Conservation (phyloP, 2,113 vertebrate species). For the Ictidomys tridecemlineatus region DNA sequence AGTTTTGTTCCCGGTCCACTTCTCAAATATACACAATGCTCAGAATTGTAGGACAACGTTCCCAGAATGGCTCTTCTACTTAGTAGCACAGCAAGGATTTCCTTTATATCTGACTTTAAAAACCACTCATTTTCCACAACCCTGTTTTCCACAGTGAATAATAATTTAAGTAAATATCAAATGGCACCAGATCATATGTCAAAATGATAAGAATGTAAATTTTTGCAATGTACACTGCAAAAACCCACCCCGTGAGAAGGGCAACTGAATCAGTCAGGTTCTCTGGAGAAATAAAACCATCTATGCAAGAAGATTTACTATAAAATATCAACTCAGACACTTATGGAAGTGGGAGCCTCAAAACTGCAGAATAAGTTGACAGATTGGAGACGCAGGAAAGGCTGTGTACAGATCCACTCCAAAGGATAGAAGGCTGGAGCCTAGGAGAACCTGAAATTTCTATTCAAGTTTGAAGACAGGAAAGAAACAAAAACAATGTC, state of each 20-base stretch:
- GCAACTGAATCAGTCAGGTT: not conserved
- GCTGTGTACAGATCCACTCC: not conserved
- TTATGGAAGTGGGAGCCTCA: not conserved
- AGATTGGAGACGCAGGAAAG: not conserved
- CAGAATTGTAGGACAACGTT: not conserved
- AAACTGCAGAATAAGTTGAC: not conserved
- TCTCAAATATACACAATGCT: not conserved
- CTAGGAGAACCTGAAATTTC: not conserved
- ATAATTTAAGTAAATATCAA: not conserved
- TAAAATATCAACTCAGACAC: not conserved
- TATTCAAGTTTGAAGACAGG: not conserved
- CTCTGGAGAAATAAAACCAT: not conserved
- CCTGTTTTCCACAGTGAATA: not conserved
- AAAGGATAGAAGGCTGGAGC: not conserved
- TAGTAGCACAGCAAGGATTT: not conserved
- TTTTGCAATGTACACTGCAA: not conserved
- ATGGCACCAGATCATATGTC: not conserved
- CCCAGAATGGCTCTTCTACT: not conserved
- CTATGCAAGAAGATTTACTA: not conserved
- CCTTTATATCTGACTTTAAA: constrained; percentile 23
- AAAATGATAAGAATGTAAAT: not conserved
- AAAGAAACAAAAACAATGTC: not conserved
- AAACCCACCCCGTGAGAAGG: not conserved
- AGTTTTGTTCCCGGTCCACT: not conserved
- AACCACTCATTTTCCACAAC: not conserved